Evolutionary conservation across 1,140 invertebrate species (phyloP).

Genomic region (Drosophila pseudoobscura): DNA sequence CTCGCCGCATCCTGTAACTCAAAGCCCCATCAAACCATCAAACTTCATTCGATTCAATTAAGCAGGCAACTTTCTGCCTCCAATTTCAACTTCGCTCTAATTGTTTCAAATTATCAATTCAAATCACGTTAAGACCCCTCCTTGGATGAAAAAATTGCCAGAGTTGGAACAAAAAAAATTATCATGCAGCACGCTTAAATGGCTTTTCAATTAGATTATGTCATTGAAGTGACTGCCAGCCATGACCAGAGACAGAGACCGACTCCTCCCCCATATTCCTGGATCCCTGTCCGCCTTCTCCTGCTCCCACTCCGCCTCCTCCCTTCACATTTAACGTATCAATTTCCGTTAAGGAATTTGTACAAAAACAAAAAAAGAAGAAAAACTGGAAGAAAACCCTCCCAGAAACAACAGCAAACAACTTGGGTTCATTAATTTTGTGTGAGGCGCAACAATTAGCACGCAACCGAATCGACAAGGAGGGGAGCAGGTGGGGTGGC

Average conservation of each 20-base stretch:
- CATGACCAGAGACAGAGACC: conserved; percentile 4
- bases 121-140: conserved; percentile 62
- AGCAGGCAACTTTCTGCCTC: conserved; percentile 10
- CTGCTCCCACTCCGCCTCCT: background rate
- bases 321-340: conserved; percentile 61
- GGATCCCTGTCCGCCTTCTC: too few species aligned
- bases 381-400: conserved; percentile 38
- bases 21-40: conserved; percentile 18
- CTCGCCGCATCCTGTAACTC: background rate
- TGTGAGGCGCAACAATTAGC: conserved; percentile 80
- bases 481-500: conserved; percentile 8
- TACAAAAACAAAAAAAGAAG: conserved; percentile 33
- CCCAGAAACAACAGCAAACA: conserved; percentile 55
- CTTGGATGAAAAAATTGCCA: conserved; percentile 1
- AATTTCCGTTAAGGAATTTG: conserved; percentile 76
- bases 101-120: conserved; percentile 79
- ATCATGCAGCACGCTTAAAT: conserved; percentile 80
- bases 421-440: conserved; percentile 81
- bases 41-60: conserved; percentile 68
- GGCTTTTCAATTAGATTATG: conserved; percentile 81
- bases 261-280: too few species aligned
- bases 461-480: conserved; percentile 64
- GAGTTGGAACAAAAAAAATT: conserved; percentile 54
- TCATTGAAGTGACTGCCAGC: conserved; percentile 51
- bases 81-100: conserved; percentile 51